Base-by-base conservation (phyloP, 2,113 vertebrate species). In the Clarias gariepinus region DNA sequence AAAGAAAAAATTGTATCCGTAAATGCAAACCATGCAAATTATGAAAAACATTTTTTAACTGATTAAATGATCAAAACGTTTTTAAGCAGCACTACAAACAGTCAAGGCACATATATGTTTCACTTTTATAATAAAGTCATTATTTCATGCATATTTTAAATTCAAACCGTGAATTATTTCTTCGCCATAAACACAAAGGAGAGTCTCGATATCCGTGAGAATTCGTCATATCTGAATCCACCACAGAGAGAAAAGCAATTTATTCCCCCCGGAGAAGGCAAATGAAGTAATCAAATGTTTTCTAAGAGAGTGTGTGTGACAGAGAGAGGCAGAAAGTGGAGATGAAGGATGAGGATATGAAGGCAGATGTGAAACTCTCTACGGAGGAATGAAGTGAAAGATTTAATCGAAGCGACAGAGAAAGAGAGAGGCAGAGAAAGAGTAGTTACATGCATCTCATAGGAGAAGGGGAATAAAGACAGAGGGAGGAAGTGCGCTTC, bases 281-380 rank as follows among this genome's bases (percentile, higher is more conserved):
- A 77, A 77, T 77, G 47, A 77, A 77, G 74, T 77, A 77, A 77
- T 77, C 74, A 77, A 77, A 77, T 77, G 47, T 77, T 77, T 77
- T 55, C 53, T 55, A 52, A 52, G 23, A n/a, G 36, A 16, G 74
- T n/a, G 47, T 16, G 47, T 53, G 74, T n/a, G 68, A 69, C 68
- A 41, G 33, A 28, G 47, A 77, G 25, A 18, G 47, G 7, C 47
- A 28, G 74, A 53, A 55, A 53, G 47, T 77, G 74, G 47, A 55
- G 74, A 77, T 77, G 74, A 77, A 77, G 47, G 74, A 77, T 77
- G 47, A 53, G 47, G 74, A 77, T 77, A 52, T 76, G 41, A 53
- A 77, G 74, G 74, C 74, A 77, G 74, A 77, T 77, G 74, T 0
- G 25, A 77, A 77, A 77, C 25, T 77, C 74, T 55, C 74, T 3